Conservation (phyloP, 1,140 invertebrate species). For the Pseudomyrmex dendroicus region DNA sequence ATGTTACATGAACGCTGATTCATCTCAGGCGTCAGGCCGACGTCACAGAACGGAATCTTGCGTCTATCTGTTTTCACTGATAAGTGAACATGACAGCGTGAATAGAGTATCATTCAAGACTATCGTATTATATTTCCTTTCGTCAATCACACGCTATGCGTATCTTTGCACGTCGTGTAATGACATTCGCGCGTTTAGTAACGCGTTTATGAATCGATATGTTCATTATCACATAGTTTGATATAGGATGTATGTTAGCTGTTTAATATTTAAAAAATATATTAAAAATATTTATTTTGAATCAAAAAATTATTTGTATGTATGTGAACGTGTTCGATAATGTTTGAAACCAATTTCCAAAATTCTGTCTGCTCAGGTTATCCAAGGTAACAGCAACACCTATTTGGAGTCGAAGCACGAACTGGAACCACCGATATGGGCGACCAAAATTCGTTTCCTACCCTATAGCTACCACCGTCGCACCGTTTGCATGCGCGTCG, state of each 20-base stretch:
- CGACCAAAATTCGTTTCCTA: slow-evolving; percentile 91
- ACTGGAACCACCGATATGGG: slow-evolving; percentile 92
- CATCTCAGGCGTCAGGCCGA: slow-evolving; percentile 10
- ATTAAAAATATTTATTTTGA: background rate
- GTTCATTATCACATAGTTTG: background rate
- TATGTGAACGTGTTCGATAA: background rate
- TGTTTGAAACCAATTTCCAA: background rate
- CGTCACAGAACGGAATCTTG: background rate
- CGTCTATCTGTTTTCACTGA: slow-evolving; percentile 21
- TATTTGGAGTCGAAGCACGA: slow-evolving; percentile 91
- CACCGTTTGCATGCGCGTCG: slow-evolving; percentile 95
- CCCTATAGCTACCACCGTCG: slow-evolving; percentile 93
- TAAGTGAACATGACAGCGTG: slow-evolving; percentile 14
- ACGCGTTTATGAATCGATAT: background rate
- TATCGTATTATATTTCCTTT: slow-evolving; percentile 22
- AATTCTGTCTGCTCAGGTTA: slow-evolving; percentile 87
- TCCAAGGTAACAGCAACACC: slow-evolving; percentile 93
- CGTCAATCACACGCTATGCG: background rate
- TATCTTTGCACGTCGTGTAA: background rate
- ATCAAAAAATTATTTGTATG: background rate
- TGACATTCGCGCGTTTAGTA: background rate
- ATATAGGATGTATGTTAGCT: background rate
- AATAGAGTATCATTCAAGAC: slow-evolving; percentile 20
- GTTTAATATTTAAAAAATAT: background rate
- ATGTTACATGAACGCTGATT: slow-evolving; percentile 39